These are phyloP conservation scores for Proterorhinus semilunaris DNA, from an alignment of 2,113 vertebrate species.

Conservation along the genomic window DNA sequence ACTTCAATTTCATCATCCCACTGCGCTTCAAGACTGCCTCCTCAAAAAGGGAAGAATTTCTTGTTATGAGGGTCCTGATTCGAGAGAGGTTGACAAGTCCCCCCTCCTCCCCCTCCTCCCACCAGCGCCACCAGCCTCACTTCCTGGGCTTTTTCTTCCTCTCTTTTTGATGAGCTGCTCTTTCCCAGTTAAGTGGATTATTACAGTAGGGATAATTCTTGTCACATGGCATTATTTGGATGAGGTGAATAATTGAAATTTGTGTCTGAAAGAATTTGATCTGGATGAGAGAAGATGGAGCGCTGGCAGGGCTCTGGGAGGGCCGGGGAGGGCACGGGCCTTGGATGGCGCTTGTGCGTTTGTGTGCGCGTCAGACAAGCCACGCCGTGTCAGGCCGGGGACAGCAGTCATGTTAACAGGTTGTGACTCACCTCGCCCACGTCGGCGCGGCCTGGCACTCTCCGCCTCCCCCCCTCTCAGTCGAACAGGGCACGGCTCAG, in stretches of 20 bases:
- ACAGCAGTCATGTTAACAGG: slow-evolving; percentile 79
- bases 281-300: slow-evolving; percentile 80
- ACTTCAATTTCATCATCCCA: slow-evolving; percentile 75
- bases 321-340: slow-evolving; percentile 48
- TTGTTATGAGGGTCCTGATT: slow-evolving; percentile 71
- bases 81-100: slow-evolving; percentile 69
- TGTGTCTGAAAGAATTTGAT: slow-evolving; percentile 86
- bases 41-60: slow-evolving; percentile 72
- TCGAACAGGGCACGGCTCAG: slow-evolving; percentile 52
- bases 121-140: slow-evolving; percentile 41
- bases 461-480: slow-evolving; percentile 45
- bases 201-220: slow-evolving; percentile 85
- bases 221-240: slow-evolving; percentile 87
- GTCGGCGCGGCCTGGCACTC: slow-evolving; percentile 64
- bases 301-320: slow-evolving; percentile 65
- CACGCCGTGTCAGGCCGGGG: slow-evolving; percentile 65
- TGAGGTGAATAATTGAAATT: slow-evolving; percentile 88
- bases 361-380: slow-evolving; percentile 60
- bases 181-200: slow-evolving; percentile 87
- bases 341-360: slow-evolving; percentile 65
- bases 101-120: slow-evolving; percentile 31
- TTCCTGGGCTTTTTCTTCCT: slow-evolving; percentile 68
- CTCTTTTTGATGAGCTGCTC: slow-evolving; percentile 81
- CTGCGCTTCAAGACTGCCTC: slow-evolving; percentile 62
- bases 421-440: slow-evolving; percentile 79